Evolutionary conservation across 2,797 vertebrate genomes (phyloP).

Genomic region (Sylvia borin): DNA sequence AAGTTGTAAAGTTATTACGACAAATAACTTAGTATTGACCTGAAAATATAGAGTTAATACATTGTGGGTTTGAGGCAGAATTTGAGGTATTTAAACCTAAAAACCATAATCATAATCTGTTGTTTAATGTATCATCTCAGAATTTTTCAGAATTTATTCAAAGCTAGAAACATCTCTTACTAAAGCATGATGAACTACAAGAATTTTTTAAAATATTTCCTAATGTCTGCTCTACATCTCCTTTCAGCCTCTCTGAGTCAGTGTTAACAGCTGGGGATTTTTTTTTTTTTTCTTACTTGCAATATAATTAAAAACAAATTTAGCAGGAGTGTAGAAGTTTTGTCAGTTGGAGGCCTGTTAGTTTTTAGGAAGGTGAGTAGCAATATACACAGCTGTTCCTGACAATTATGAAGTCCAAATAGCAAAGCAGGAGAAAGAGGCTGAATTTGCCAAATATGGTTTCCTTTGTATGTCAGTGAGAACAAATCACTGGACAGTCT

Average conservation of each 20-base stretch:
- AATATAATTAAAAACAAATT: slow-evolving; percentile 83
- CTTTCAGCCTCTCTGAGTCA: slow-evolving; percentile 67
- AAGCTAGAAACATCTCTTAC: slow-evolving; percentile 75
- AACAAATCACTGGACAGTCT: slow-evolving; percentile 10
- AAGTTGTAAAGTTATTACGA: slow-evolving; percentile 80
- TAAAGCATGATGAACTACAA: slow-evolving; percentile 73
- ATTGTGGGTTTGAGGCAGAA: slow-evolving; percentile 70
- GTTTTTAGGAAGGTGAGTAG: slow-evolving; percentile 67
- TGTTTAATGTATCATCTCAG: slow-evolving; percentile 72
- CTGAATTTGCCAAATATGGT: slow-evolving; percentile 66
- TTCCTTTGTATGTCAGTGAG: slow-evolving; percentile 44
- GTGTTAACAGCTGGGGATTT: slow-evolving; percentile 76
- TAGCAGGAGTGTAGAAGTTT: slow-evolving; percentile 74
- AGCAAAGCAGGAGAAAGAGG: neutral
- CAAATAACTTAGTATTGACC: slow-evolving; percentile 78
- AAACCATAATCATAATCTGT: slow-evolving; percentile 70
- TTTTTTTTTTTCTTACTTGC: slow-evolving; percentile 70
- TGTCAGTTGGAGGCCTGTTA: slow-evolving; percentile 64
- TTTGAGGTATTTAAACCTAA: slow-evolving; percentile 74
- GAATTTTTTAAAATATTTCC: slow-evolving; percentile 72
- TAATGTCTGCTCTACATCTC: slow-evolving; percentile 77
- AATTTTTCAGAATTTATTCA: slow-evolving; percentile 74
- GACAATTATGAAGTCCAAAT: slow-evolving; percentile 60
- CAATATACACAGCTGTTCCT: slow-evolving; percentile 56
- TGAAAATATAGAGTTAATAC: slow-evolving; percentile 77